Evolutionary conservation across 2,113 vertebrate species (phyloP).

Genomic region (Gambusia affinis): DNA sequence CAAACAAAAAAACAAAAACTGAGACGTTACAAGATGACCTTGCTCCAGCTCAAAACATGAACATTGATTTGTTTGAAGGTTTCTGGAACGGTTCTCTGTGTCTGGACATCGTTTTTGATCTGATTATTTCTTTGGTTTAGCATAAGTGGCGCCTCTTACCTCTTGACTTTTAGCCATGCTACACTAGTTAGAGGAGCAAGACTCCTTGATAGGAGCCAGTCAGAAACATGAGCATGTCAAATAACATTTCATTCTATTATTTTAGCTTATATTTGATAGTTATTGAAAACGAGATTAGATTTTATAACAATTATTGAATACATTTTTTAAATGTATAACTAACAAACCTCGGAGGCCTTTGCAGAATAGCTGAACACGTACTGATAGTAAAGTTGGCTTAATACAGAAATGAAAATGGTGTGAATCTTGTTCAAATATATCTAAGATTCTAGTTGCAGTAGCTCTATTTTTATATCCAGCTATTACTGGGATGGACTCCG

Average conservation of each 20-base stretch:
- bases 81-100: background rate
- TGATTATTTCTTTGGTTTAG: no score
- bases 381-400: background rate
- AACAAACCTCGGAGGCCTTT: background rate
- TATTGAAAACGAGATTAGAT: no score
- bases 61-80: background rate
- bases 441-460: background rate
- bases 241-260: no score
- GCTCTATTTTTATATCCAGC: background rate
- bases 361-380: background rate
- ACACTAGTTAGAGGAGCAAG: no score
- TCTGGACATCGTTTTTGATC: background rate
- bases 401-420: background rate
- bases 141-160: no score
- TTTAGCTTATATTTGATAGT: no score
- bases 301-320: no score
- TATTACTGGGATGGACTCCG: background rate
- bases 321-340: no score
- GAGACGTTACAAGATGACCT: slow-evolving; percentile 18
- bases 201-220: no score
- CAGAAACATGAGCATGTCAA: no score
- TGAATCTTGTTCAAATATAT: background rate
- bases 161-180: no score
- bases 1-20: background rate
- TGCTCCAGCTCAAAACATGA: background rate